Percentiles rank a stretch among this genome's conserved stretches.
Evolutionary conservation across 1,140 invertebrate species (phyloP).

Genomic region (Drosophila novamexicana): DNA sequence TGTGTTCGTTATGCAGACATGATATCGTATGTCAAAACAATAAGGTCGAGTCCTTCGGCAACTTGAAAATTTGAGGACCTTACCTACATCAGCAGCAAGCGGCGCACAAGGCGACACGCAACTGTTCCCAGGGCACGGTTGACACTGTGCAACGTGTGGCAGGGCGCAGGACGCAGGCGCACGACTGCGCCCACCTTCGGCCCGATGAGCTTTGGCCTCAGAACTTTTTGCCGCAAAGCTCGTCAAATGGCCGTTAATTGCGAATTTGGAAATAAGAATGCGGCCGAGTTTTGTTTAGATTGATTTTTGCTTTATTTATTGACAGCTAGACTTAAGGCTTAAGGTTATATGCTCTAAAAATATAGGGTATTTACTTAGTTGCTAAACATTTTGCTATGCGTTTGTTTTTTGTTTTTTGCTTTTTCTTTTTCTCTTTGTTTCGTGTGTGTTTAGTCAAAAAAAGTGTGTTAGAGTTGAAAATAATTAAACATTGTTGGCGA

Average conservation of each 20-base stretch:
- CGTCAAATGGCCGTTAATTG: slow-evolving; percentile 18
- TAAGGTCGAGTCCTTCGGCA: slow-evolving; percentile 78
- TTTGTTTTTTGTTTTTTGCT: background rate
- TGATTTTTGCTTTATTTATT: slow-evolving; percentile 57
- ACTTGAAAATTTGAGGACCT: slow-evolving; percentile 71
- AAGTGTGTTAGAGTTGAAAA: slow-evolving; percentile 41
- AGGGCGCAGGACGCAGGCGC: slow-evolving; percentile 15
- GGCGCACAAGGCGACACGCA: slow-evolving; percentile 23
- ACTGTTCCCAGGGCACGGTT: slow-evolving; percentile 55
- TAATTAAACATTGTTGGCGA: slow-evolving; percentile 8
- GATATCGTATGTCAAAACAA: slow-evolving; percentile 69
- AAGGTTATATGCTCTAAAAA: slow-evolving; percentile 75
- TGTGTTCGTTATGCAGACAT: slow-evolving; percentile 46
- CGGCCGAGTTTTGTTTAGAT: slow-evolving; percentile 32
- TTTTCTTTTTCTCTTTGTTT: background rate
- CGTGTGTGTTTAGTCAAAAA: slow-evolving; percentile 37
- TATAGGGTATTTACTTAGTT: slow-evolving; percentile 49
- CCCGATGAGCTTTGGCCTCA: slow-evolving; percentile 6
- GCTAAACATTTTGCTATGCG: slow-evolving; percentile 59
- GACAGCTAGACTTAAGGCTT: slow-evolving; percentile 68
- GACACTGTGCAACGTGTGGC: slow-evolving; percentile 32
- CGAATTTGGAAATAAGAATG: slow-evolving; percentile 8
- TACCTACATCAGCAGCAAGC: slow-evolving; percentile 72
- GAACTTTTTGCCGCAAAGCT: slow-evolving; percentile 44
- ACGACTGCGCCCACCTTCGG: background rate